These are phyloP conservation scores for Cyclopterus lumpus DNA, from an alignment of 2,797 vertebrate species.

Conservation along the genomic window DNA sequence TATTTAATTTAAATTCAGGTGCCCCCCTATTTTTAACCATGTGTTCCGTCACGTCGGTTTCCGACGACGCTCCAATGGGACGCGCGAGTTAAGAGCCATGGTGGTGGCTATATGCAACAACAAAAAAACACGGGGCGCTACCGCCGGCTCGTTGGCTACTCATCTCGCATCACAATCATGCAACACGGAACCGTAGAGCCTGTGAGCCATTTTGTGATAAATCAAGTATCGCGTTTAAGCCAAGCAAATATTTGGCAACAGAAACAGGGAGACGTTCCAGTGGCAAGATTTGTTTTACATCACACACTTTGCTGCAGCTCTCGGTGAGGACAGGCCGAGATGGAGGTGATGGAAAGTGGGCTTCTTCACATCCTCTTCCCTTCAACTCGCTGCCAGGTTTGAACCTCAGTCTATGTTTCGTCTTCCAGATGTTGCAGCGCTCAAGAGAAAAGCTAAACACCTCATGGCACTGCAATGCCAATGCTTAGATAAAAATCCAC, in stretches of 20 bases:
- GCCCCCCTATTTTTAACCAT: background rate
- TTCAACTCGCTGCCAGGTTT: slow-evolving; percentile 34
- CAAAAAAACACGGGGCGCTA: background rate
- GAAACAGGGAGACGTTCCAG: slow-evolving; percentile 48
- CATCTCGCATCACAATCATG: background rate
- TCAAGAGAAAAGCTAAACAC: slow-evolving; percentile 43
- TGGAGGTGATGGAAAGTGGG: slow-evolving; percentile 61
- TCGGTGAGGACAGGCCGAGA: slow-evolving; percentile 48
- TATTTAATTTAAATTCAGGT: background rate
- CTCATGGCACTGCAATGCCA: slow-evolving; percentile 8
- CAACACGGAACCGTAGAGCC: slow-evolving; percentile 4
- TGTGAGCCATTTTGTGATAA: slow-evolving; percentile 38
- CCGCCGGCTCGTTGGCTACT: slow-evolving; percentile 24
- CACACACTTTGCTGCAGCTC: slow-evolving; percentile 37
- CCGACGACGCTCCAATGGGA: background rate
- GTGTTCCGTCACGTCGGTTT: background rate
- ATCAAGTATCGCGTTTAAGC: slow-evolving; percentile 19
- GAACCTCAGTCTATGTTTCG: slow-evolving; percentile 36
- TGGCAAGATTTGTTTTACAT: slow-evolving; percentile 59
- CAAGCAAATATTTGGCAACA: slow-evolving; percentile 49
- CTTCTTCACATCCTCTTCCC: slow-evolving; percentile 43
- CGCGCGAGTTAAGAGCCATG: background rate
- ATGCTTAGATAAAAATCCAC: slow-evolving; percentile 3
- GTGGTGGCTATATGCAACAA: slow-evolving; percentile 1
- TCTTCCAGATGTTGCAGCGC: slow-evolving; percentile 53